These are phyloP conservation scores for Lanius collurio DNA, from an alignment of 2,113 vertebrate genomes.

Conservation along the genomic window DNA sequence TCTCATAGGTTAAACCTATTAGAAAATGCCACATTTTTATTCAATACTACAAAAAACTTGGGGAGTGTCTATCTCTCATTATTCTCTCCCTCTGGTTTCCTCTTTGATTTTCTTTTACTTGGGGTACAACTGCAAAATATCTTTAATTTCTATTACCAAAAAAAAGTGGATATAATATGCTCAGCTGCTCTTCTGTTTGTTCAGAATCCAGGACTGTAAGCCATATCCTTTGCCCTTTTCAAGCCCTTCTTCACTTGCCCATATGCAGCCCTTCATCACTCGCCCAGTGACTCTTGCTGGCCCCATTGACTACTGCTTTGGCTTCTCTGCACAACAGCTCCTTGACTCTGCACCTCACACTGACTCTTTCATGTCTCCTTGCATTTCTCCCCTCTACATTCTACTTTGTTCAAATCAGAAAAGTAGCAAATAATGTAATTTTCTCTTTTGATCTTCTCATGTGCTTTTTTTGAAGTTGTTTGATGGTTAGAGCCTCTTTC, in stretches of 20 bases:
- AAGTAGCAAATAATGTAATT: neutral
- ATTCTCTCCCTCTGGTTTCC: neutral
- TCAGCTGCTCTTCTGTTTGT: neutral
- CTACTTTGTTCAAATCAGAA: neutral
- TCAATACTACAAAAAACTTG: neutral
- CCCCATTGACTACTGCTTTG: neutral
- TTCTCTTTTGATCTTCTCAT: neutral
- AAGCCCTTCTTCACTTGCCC: neutral
- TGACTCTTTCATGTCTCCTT: neutral
- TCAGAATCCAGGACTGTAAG: neutral
- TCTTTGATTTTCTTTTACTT: neutral
- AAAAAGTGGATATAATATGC: fast-evolving
- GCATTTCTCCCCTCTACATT: neutral
- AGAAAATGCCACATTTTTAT: neutral
- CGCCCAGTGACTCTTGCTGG: neutral
- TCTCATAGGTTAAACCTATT: neutral
- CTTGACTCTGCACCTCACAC: neutral
- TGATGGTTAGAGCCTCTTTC: neutral
- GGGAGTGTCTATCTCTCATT: neutral
- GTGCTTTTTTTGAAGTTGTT: neutral
- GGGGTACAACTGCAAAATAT: neutral
- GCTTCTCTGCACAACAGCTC: neutral
- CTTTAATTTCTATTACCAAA: neutral
- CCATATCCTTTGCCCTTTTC: neutral
- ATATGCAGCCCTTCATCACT: neutral